Base-by-base conservation (phyloP, 1,140 invertebrate species). In the Triops longicaudatus region DNA sequence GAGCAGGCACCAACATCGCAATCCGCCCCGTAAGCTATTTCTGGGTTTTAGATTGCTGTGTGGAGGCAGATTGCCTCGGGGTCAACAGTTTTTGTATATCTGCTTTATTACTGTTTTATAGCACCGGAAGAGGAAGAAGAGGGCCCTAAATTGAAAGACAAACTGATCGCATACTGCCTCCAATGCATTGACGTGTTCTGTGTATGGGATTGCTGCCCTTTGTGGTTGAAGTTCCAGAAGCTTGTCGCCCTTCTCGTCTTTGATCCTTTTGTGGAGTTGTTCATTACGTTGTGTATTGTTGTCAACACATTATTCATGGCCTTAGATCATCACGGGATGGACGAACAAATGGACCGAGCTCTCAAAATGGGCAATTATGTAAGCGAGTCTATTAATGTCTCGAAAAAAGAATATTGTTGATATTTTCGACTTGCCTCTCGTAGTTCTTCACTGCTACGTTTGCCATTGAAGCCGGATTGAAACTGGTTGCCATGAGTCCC, bases 221-320 rank as follows among this genome's bases (percentile, higher is more conserved):
- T 90, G 80, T 98, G 95, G 93, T 87, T 96, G 78, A 91, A 91
- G 83, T 89, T 98, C 83, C 93, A 97, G 86, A 92, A 95, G 84
- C 91, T 91, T 84, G 89, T 98, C n/a, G 89, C 91, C 1, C 85
- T 97, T 17, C 87, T 99, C 80, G 96, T 98, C 76, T 97, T 98
- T 85, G 96, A 98, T 88, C 95, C 97, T 7, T 99, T 98, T 83
- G 94, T 98, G 79, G 97, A 99, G 84, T 87, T 98, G 78, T 98
- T 98, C 86, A 98, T 99, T 83, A 98, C 96, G 9, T 87, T 98
- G 63, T 98, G 96, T 86, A 99, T 99, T 85, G 93, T 98, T 75
- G 93, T 98, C 79, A 99, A 99, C 83, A 99, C 97, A 1, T 87
- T 97, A 77, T 98, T 98, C 86, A 98, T 99, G 97, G 96, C 96